These are phyloP conservation scores for Sycophaga agraensis DNA, from an alignment of 1,140 invertebrate species.

Conservation along the genomic window DNA sequence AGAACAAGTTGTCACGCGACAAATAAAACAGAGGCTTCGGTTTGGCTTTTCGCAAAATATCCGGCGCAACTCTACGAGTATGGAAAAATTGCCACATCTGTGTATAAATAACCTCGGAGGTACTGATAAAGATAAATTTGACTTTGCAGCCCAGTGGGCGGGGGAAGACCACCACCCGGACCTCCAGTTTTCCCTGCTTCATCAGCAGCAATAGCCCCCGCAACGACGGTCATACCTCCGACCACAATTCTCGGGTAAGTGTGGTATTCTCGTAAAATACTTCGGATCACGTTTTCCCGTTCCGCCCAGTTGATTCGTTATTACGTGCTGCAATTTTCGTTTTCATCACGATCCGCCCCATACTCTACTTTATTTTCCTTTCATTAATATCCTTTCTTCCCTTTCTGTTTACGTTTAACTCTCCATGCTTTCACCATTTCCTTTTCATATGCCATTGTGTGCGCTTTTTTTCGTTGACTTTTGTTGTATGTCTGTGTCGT, in stretches of 20 bases:
- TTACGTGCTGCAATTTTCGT: background rate
- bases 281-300: background rate
- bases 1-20: no score
- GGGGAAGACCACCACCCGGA: constrained; percentile 51
- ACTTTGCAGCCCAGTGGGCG: constrained; percentile 43
- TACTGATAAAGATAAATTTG: constrained; percentile 5
- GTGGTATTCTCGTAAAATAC: background rate
- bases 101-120: no score
- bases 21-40: no score
- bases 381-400: background rate
- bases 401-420: no score
- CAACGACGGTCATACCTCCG: constrained; percentile 44
- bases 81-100: no score
- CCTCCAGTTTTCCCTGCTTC: constrained; percentile 55
- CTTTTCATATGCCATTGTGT: no score
- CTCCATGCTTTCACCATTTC: constrained; percentile 6
- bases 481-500: constrained; percentile 15
- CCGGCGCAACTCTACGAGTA: no score
- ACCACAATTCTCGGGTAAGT: constrained; percentile 39
- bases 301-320: background rate
- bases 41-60: no score
- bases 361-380: background rate
- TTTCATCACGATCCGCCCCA: background rate
- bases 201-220: constrained; percentile 44
- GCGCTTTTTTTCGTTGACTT: constrained; percentile 27